Evolutionary conservation across 2,888 invertebrate genomes (phyloP).

Genomic region (Magallana nippona): DNA sequence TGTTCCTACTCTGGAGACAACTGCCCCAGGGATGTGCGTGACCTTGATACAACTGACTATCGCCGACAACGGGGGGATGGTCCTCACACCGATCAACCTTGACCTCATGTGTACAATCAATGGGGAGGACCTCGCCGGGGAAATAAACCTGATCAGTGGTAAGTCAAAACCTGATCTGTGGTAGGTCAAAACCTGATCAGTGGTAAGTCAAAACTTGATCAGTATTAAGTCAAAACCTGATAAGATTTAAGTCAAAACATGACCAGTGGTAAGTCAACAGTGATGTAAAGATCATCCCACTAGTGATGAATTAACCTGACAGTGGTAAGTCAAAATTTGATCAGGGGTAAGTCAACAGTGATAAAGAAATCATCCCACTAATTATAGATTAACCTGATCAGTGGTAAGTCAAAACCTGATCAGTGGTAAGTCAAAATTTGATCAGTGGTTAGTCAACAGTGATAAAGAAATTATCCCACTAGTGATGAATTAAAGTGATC

Average conservation of each 20-base stretch:
- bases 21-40: slow-evolving; percentile 58
- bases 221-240: no score
- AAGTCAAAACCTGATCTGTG: background rate
- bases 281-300: no score
- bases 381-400: slow-evolving; percentile 63
- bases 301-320: background rate
- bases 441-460: background rate
- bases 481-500: no score
- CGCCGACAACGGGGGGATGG: slow-evolving; percentile 64
- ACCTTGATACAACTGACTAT: slow-evolving; percentile 60
- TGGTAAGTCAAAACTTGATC: background rate
- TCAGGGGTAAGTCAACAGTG: background rate
- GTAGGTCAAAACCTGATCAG: no score
- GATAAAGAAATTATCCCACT: no score
- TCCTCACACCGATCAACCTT: slow-evolving; percentile 62
- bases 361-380: slow-evolving; percentile 57
- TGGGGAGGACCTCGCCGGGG: slow-evolving; percentile 58
- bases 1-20: slow-evolving; percentile 38
- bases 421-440: background rate
- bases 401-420: slow-evolving; percentile 57
- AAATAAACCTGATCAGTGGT: slow-evolving; percentile 48
- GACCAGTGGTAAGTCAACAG: no score
- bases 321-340: background rate
- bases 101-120: slow-evolving; percentile 66
- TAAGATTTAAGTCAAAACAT: no score